These are phyloP conservation scores for Helarctos malayanus DNA, from an alignment of 2,797 vertebrate species.

Conservation along the genomic window DNA sequence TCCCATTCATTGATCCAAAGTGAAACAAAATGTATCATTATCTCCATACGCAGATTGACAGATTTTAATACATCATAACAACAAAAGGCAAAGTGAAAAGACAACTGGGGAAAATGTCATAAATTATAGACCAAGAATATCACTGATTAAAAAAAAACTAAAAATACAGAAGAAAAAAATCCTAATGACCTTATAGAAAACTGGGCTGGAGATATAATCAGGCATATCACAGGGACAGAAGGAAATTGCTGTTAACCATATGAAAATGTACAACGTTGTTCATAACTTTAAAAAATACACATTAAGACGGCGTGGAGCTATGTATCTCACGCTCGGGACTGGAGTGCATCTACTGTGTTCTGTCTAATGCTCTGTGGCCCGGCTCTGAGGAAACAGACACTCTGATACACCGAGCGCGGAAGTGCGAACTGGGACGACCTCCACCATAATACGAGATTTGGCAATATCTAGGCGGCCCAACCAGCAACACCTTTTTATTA, in stretches of 20 bases:
- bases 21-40: neutral
- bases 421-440: neutral
- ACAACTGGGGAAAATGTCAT: neutral
- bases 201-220: neutral
- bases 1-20: neutral
- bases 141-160: neutral
- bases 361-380: neutral
- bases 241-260: neutral
- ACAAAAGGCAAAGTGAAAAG: neutral
- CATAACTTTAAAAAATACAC: neutral
- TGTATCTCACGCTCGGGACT: neutral
- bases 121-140: neutral
- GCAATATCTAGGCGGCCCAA: neutral
- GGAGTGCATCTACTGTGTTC: neutral
- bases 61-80: neutral
- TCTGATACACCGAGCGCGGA: neutral
- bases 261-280: neutral
- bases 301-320: neutral
- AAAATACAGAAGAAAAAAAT: neutral
- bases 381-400: neutral
- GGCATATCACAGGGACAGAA: neutral
- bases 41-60: neutral
- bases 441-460: neutral
- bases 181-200: neutral
- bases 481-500: neutral